Percentiles rank a stretch among this genome's conserved stretches.
These are phyloP conservation scores for Labroides dimidiatus DNA, from an alignment of 2,797 vertebrate genomes.

Conservation along the genomic window DNA sequence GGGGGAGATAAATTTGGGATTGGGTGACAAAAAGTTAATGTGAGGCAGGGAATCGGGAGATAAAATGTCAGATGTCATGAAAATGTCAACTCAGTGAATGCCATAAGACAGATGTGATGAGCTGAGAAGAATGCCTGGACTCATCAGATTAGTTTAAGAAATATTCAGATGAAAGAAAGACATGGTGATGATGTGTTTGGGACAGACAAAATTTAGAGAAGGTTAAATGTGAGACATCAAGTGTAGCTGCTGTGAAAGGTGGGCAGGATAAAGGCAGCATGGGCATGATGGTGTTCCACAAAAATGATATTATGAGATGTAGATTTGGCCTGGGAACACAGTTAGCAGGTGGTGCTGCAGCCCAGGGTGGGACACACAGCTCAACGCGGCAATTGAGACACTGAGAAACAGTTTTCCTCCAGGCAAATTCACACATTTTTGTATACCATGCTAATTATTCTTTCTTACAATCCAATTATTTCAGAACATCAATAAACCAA, in stretches of 20 bases:
- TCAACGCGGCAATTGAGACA: slow-evolving; percentile 4
- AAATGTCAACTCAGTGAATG: slow-evolving; percentile 39
- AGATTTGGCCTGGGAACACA: background rate
- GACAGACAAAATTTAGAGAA: background rate
- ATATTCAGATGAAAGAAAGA: background rate
- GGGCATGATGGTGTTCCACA: background rate
- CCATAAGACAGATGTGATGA: slow-evolving; percentile 14
- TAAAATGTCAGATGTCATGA: slow-evolving; percentile 52
- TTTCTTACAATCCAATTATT: background rate
- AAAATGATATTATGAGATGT: background rate
- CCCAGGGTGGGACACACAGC: background rate
- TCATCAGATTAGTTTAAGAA: background rate
- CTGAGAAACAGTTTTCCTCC: background rate
- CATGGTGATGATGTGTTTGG: background rate
- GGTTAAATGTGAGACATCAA: background rate
- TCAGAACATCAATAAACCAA: background rate
- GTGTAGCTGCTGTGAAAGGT: background rate
- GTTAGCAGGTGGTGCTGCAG: background rate
- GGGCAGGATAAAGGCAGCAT: slow-evolving; percentile 1
- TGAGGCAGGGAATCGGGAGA: slow-evolving; percentile 22
- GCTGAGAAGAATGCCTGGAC: slow-evolving; percentile 9
- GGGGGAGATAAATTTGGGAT: slow-evolving; percentile 11
- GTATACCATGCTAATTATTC: background rate
- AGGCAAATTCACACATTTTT: background rate
- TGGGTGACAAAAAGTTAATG: slow-evolving; percentile 46